phyloP scores from a whole-genome alignment of 2,888 invertebrate species.

The Thymelicus acteon region DNA sequence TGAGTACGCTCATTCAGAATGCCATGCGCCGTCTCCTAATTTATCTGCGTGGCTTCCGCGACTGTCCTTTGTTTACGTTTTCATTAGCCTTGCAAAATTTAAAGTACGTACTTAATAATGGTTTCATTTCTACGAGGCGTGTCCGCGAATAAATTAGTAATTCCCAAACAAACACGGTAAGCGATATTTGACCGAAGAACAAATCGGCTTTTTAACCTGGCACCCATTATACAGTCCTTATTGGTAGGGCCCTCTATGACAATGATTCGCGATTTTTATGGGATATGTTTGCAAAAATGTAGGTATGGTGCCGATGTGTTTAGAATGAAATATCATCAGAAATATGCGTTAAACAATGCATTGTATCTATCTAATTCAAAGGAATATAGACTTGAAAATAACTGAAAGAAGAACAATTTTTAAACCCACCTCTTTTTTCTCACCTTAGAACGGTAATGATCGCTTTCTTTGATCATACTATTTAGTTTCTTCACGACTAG shows the following conservation, averaged over 20 bases:
- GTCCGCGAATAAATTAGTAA: conserved; percentile 34
- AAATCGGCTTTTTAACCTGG: conserved; percentile 35
- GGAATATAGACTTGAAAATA: no score
- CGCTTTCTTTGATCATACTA: no score
- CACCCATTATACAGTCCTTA: conserved; percentile 18
- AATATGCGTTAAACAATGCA: background rate
- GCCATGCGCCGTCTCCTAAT: conserved; percentile 58
- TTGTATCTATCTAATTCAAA: no score
- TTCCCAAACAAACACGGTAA: conserved; percentile 24
- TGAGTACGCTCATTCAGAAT: conserved; percentile 55
- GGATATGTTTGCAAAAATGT: background rate
- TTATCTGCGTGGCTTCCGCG: conserved; percentile 57
- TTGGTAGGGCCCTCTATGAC: background rate
- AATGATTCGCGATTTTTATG: conserved; percentile 1
- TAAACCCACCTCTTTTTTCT: no score
- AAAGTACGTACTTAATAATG: conserved; percentile 35
- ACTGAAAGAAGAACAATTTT: no score
- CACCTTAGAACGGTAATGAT: no score
- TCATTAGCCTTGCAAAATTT: conserved; percentile 53
- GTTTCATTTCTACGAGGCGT: conserved; percentile 36
- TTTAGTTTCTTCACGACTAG: no score
- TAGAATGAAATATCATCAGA: background rate
- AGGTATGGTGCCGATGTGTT: background rate
- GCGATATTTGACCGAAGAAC: conserved; percentile 28
- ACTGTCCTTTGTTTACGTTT: conserved; percentile 59